These are phyloP conservation scores for Brachylomia viminalis DNA, from an alignment of 2,888 invertebrate genomes.

Conservation along the genomic window DNA sequence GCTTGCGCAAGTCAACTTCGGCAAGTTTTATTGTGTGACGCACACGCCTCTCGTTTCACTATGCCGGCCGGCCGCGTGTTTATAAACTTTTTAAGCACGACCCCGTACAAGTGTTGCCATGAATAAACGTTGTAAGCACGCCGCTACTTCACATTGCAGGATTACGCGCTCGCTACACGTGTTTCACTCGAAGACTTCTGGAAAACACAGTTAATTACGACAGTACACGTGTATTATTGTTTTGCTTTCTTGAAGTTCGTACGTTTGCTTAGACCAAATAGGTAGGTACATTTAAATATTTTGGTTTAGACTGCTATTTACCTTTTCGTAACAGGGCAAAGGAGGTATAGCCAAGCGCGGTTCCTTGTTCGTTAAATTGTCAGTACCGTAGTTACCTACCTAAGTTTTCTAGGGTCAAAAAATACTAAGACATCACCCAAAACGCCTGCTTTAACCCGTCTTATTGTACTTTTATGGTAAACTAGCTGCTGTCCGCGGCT, in stretches of 20 bases:
- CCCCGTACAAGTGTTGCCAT: conserved; percentile 8
- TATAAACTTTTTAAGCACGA: conserved; percentile 4
- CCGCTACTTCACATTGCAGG: not conserved
- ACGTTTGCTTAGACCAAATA: not conserved
- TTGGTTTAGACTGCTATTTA: not conserved
- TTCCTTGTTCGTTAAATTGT: no score
- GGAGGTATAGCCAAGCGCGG: not conserved
- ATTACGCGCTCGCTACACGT: conserved; percentile 5
- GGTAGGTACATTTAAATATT: not conserved
- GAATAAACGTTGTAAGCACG: conserved; percentile 3
- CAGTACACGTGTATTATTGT: not conserved
- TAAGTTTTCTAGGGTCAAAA: not conserved
- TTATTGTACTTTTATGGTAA: not conserved
- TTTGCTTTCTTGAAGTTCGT: not conserved
- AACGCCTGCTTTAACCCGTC: not conserved
- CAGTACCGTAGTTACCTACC: not conserved
- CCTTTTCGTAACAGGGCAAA: not conserved
- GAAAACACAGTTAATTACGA: not conserved
- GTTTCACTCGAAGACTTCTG: conserved; percentile 2
- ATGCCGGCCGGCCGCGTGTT: not conserved
- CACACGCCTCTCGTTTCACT: not conserved
- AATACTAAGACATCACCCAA: not conserved
- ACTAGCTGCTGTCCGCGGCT: no score
- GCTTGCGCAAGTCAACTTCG: not conserved
- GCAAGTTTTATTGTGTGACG: conserved; percentile 2